Conservation (phyloP, 2,888 invertebrate genomes). For the Crematogaster levior region DNA sequence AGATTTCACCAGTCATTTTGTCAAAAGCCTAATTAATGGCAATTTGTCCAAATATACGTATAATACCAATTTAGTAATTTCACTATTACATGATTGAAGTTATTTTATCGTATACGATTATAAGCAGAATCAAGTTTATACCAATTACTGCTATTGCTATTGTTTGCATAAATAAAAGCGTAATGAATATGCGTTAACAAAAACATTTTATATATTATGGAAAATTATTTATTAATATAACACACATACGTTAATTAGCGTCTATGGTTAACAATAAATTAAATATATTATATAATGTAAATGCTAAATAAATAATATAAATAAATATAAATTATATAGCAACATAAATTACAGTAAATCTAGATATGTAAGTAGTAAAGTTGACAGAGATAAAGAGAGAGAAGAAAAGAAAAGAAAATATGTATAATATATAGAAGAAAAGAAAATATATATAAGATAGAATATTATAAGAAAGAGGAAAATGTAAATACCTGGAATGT, state of each 20-base stretch:
- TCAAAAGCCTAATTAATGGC: constrained; percentile 13
- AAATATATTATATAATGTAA: neutral
- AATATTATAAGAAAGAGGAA: too few species aligned
- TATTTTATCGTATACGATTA: constrained; percentile 7
- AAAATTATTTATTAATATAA: constrained; percentile 19
- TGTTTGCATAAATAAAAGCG: constrained; percentile 23
- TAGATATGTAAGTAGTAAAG: neutral
- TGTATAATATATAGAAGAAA: neutral
- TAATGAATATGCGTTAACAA: constrained; percentile 27
- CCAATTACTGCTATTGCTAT: constrained; percentile 21
- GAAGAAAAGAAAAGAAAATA: neutral
- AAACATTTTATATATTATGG: constrained; percentile 26
- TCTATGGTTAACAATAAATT: constrained; percentile 7
- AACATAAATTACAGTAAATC: neutral
- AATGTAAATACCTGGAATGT: neutral
- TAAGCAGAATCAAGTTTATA: constrained; percentile 32
- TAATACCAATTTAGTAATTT: constrained; percentile 24
- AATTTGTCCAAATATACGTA: constrained; percentile 13
- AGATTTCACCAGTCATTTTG: neutral
- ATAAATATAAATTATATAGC: neutral
- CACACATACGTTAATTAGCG: constrained; percentile 13
- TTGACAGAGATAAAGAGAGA: neutral
- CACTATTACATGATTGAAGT: neutral
- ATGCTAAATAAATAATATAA: neutral
- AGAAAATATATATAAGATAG: too few species aligned